Conservation (phyloP, 1,140 invertebrate genomes). For the Holcopasites calliopsidis region DNA sequence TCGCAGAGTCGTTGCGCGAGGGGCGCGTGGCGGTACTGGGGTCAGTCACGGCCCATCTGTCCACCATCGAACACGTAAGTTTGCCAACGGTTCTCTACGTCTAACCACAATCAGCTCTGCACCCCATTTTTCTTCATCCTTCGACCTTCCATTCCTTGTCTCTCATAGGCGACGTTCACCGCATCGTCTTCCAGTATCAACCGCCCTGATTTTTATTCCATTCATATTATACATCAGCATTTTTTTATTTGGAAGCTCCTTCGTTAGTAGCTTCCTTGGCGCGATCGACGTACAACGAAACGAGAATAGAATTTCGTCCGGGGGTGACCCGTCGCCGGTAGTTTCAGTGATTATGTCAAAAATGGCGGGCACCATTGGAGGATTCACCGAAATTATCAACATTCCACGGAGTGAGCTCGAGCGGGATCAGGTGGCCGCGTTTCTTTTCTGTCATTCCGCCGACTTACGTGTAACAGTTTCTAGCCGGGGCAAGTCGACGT, state of each 20-base stretch:
- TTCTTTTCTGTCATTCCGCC: slow-evolving; percentile 9
- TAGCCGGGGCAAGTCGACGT: background rate
- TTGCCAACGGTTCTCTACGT: slow-evolving; percentile 47
- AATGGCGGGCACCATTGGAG: slow-evolving; percentile 57
- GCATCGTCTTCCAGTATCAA: no score
- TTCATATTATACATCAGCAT: no score
- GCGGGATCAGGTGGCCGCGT: slow-evolving; percentile 1
- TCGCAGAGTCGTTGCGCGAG: slow-evolving; percentile 52
- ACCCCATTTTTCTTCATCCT: background rate
- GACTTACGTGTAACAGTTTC: background rate
- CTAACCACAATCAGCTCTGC: background rate
- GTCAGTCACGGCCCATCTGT: slow-evolving; percentile 79
- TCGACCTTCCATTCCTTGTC: no score
- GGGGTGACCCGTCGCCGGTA: slow-evolving; percentile 6
- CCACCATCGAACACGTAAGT: slow-evolving; percentile 78
- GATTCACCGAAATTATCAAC: background rate
- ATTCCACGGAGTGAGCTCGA: background rate
- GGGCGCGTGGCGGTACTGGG: slow-evolving; percentile 70
- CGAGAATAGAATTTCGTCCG: background rate
- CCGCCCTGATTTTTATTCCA: no score
- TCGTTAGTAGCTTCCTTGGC: background rate
- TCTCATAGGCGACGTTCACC: no score
- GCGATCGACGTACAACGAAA: slow-evolving; percentile 1
- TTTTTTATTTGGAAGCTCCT: no score
- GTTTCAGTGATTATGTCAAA: slow-evolving; percentile 57